These are phyloP conservation scores for Astreopora myriophthalma DNA, from an alignment of 64 coral and sea anemone species.

Conservation along the genomic window DNA sequence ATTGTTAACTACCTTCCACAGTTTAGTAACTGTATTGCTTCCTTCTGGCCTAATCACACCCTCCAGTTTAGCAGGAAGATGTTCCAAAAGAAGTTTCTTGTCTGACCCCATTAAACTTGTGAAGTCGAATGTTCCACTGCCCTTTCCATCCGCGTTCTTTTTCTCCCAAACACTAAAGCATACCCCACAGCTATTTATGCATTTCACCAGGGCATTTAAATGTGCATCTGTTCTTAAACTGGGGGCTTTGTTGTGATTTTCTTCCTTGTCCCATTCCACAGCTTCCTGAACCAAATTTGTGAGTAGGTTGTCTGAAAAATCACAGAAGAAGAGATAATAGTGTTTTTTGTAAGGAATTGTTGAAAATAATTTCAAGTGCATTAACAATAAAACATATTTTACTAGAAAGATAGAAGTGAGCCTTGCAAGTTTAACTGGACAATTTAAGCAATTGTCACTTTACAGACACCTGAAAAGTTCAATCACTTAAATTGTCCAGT, in stretches of 20 bases:
- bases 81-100: conserved; percentile 60
- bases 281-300: conserved; percentile 22
- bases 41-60: conserved; percentile 38
- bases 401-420: too few relatives aligned
- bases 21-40: conserved; percentile 11
- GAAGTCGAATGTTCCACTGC: conserved; percentile 49
- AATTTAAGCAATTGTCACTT: too few relatives aligned
- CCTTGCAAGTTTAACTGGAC: too few relatives aligned
- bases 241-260: conserved; percentile 8
- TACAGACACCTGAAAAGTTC: too few relatives aligned
- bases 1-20: too few relatives aligned
- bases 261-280: conserved; percentile 29
- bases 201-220: conserved; percentile 12
- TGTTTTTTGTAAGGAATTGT: too few relatives aligned
- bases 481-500: too few relatives aligned
- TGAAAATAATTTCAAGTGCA: too few relatives aligned
- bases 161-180: conserved; percentile 63
- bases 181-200: conserved; percentile 56
- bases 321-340: not conserved
- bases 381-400: too few relatives aligned
- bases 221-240: not conserved
- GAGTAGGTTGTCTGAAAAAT: not conserved
- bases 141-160: conserved; percentile 66
- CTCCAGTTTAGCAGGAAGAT: conserved; percentile 43
- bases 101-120: conserved; percentile 73